These are phyloP conservation scores for Psittacara wagleri DNA, from an alignment of 2,113 vertebrate species.

Conservation along the genomic window DNA sequence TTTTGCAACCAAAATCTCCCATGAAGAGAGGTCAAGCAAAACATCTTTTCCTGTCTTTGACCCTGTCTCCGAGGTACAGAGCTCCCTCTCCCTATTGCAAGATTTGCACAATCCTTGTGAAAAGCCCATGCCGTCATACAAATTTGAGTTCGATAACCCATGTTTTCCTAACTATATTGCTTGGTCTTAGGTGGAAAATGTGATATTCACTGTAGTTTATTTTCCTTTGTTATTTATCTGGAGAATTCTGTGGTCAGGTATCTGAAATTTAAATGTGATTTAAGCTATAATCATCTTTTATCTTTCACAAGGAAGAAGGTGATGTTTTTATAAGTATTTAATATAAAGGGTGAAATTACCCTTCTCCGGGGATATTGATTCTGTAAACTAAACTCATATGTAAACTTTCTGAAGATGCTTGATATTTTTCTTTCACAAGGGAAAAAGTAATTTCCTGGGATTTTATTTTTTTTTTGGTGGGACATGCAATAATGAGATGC, in stretches of 20 bases:
- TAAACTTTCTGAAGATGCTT: background rate
- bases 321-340: background rate
- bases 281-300: background rate
- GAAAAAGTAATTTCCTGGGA: background rate
- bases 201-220: background rate
- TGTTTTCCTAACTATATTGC: background rate
- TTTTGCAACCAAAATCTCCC: background rate
- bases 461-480: background rate
- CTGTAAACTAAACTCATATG: background rate
- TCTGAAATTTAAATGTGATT: constrained; percentile 14
- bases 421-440: background rate
- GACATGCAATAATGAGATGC: background rate
- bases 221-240: background rate
- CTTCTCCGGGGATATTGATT: background rate
- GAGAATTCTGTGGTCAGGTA: background rate
- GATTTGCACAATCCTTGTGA: background rate
- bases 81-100: background rate
- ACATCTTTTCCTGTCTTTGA: background rate
- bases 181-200: background rate
- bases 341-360: background rate
- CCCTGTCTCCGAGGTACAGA: background rate
- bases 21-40: background rate
- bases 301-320: background rate
- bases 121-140: background rate
- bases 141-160: background rate